These are phyloP conservation scores for Heteropelma amictum DNA, from an alignment of 2,888 invertebrate species.

Conservation along the genomic window DNA sequence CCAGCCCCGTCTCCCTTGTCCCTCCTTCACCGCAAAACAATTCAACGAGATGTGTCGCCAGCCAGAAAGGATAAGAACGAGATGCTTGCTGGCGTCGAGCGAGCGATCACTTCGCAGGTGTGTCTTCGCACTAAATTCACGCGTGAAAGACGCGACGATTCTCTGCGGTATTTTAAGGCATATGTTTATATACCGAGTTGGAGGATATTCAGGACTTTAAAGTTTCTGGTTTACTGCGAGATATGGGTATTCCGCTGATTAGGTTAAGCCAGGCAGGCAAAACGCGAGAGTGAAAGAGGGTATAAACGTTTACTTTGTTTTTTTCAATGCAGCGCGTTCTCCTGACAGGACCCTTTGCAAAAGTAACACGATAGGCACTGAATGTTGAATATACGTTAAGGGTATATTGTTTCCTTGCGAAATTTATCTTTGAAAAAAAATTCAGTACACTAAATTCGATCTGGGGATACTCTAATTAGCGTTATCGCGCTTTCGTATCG, in stretches of 20 bases:
- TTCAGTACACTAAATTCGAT: conserved; percentile 16
- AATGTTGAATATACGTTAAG: background rate
- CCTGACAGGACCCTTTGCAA: conserved; percentile 6
- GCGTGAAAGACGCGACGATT: conserved; percentile 30
- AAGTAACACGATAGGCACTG: conserved; percentile 16
- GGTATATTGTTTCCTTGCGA: conserved; percentile 3
- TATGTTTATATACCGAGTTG: conserved; percentile 36
- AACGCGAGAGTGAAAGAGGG: background rate
- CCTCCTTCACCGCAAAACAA: conserved; percentile 10
- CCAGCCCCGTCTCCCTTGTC: conserved; percentile 8
- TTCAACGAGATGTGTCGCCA: conserved; percentile 14
- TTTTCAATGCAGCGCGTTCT: background rate
- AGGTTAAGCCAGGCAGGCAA: no score
- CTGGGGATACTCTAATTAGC: conserved; percentile 31
- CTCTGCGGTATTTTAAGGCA: conserved; percentile 16
- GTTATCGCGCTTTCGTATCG: conserved; percentile 18
- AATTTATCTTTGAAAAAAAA: conserved; percentile 7
- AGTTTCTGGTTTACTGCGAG: conserved; percentile 42
- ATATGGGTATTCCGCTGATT: conserved; percentile 38
- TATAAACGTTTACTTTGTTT: conserved; percentile 10
- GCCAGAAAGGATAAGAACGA: conserved; percentile 42
- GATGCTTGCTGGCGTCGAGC: conserved; percentile 30
- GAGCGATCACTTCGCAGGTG: conserved; percentile 50
- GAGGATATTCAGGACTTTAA: conserved; percentile 40
- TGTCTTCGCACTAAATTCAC: conserved; percentile 42